These are phyloP conservation scores for Nomada fabriciana DNA, from an alignment of 2,888 invertebrate species.

Conservation along the genomic window DNA sequence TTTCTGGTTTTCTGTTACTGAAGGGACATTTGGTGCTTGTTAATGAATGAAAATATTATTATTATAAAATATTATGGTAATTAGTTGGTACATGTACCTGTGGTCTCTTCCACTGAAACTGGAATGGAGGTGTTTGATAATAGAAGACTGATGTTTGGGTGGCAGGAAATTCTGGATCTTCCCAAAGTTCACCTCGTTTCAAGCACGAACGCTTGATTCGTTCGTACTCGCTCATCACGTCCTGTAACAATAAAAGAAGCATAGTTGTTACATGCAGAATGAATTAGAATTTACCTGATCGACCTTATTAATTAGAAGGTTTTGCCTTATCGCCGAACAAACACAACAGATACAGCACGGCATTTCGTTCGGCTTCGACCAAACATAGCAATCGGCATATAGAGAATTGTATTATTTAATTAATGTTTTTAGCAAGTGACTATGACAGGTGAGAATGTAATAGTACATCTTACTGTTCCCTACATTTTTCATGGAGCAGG, in stretches of 20 bases:
- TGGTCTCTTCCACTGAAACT: conserved; percentile 95
- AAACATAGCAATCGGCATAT: no score
- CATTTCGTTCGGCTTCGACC: no score
- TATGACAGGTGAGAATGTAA: conserved; percentile 62
- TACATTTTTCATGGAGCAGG: background rate
- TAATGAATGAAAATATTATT: no score
- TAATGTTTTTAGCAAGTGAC: conserved; percentile 56
- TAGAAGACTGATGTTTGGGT: conserved; percentile 96
- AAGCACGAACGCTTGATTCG: conserved; percentile 92
- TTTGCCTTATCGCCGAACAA: no score
- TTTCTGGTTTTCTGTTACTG: conserved; percentile 61
- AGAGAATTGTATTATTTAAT: conserved; percentile 49
- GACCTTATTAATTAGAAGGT: no score
- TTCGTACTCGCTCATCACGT: conserved; percentile 92
- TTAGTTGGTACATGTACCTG: conserved; percentile 86
- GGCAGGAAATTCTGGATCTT: conserved; percentile 96
- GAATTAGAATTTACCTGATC: background rate
- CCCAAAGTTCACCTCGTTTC: conserved; percentile 93
- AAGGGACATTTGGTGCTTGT: background rate
- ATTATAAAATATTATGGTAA: background rate
- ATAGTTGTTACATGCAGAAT: background rate
- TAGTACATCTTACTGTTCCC: conserved; percentile 38
- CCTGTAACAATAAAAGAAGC: conserved; percentile 74
- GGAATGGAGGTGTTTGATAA: conserved; percentile 97
- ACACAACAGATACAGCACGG: no score